Conservation (phyloP, 2,888 invertebrate genomes). For the Rutpela maculata region DNA sequence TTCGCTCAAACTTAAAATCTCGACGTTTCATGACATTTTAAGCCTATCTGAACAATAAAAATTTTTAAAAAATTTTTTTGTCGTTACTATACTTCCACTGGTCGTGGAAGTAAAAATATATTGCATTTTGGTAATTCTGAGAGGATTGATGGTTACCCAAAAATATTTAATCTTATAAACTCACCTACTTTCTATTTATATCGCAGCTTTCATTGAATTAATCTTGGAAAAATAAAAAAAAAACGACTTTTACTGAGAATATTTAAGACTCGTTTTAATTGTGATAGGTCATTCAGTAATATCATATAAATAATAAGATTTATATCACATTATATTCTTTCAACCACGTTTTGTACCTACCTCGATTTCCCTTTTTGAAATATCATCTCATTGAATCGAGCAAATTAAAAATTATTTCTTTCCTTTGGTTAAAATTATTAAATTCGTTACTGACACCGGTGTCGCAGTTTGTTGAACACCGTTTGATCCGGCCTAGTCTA, state of each 20-base stretch:
- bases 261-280: background rate
- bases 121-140: too few relatives aligned
- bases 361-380: conserved; percentile 43
- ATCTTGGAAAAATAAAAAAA: background rate
- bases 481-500: conserved; percentile 21
- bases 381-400: conserved; percentile 44
- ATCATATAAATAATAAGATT: conserved; percentile 25
- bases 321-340: background rate
- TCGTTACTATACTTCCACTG: too few relatives aligned
- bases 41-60: too few relatives aligned
- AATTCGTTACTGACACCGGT: conserved; percentile 58
- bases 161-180: too few relatives aligned
- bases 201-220: background rate
- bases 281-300: conserved; percentile 10
- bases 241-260: background rate
- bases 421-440: conserved; percentile 47
- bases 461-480: conserved; percentile 58
- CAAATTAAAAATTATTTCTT: conserved; percentile 46
- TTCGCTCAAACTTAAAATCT: too few relatives aligned
- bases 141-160: too few relatives aligned
- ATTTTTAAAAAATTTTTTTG: too few relatives aligned
- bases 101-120: too few relatives aligned
- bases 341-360: background rate
- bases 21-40: too few relatives aligned
- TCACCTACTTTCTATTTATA: too few relatives aligned